Evolutionary conservation across 2,113 vertebrate species (phyloP).

Genomic region (Mola mola): DNA sequence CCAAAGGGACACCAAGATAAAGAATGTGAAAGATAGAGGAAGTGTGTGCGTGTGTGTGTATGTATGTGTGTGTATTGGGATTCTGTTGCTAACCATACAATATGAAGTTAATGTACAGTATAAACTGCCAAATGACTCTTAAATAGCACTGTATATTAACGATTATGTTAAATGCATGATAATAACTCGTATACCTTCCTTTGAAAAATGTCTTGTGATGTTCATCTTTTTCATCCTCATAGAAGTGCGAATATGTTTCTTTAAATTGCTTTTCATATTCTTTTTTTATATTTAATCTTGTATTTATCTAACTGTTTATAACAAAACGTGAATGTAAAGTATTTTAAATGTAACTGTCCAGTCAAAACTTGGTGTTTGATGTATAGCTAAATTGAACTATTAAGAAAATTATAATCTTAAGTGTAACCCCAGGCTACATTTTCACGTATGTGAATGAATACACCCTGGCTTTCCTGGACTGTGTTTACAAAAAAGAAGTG

Average conservation of each 20-base stretch:
- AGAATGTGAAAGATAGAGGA: not conserved
- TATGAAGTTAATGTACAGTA: slow-evolving; percentile 25
- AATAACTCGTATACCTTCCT: slow-evolving; percentile 29
- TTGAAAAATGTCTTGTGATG: slow-evolving; percentile 39
- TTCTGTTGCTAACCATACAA: slow-evolving; percentile 32
- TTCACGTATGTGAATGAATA: slow-evolving; percentile 58
- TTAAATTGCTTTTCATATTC: slow-evolving; percentile 73
- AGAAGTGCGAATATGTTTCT: slow-evolving; percentile 64
- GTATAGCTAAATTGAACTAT: slow-evolving; percentile 76
- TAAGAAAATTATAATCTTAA: slow-evolving; percentile 68
- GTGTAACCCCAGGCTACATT: slow-evolving; percentile 69
- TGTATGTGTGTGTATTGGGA: slow-evolving; percentile 20
- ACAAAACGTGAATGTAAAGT: slow-evolving; percentile 85
- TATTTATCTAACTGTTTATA: slow-evolving; percentile 88
- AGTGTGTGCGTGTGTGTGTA: not conserved
- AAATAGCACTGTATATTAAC: slow-evolving; percentile 32
- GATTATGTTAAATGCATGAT: slow-evolving; percentile 23
- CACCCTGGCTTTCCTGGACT: slow-evolving; percentile 71
- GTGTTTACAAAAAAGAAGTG: slow-evolving; percentile 80
- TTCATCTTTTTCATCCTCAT: slow-evolving; percentile 44
- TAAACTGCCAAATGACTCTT: slow-evolving; percentile 25
- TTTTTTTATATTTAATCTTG: slow-evolving; percentile 86
- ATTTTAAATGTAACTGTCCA: slow-evolving; percentile 83
- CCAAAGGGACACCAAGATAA: slow-evolving; percentile 13
- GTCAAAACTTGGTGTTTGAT: slow-evolving; percentile 82